A percentile compares a stretch with the other conserved stretches of the same genome.
phyloP scores from a whole-genome alignment of 2,888 invertebrate species.

The Diadegma fenestrale region DNA sequence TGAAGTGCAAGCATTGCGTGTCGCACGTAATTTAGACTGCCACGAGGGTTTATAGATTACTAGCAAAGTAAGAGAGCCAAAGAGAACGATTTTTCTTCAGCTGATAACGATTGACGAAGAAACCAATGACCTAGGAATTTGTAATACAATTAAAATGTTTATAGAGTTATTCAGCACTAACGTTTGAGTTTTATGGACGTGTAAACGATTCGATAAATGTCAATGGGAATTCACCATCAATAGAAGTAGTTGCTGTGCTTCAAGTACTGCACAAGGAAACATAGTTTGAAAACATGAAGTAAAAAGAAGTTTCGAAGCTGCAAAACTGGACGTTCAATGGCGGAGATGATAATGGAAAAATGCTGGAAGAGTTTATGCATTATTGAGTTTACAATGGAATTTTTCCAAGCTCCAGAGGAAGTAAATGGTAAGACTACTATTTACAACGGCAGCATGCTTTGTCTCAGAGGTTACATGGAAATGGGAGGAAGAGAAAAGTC shows the following conservation, averaged over 20 bases:
- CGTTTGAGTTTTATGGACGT: not conserved
- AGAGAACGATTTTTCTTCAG: not conserved
- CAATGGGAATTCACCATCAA: not conserved
- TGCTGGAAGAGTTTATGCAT: slow-evolving; percentile 35
- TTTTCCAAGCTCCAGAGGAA: slow-evolving; percentile 32
- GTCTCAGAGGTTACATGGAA: slow-evolving; percentile 13
- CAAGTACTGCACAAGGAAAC: slow-evolving; percentile 3
- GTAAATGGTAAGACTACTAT: slow-evolving; percentile 3
- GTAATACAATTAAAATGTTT: not conserved
- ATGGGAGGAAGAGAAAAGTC: slow-evolving; percentile 17
- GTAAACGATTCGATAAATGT: slow-evolving; percentile 5
- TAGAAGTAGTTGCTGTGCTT: not conserved
- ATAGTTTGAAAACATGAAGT: not conserved
- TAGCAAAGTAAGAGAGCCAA: not conserved
- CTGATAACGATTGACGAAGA: not conserved
- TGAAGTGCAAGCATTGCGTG: slow-evolving; percentile 28
- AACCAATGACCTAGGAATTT: not conserved
- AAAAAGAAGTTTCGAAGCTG: slow-evolving; percentile 9
- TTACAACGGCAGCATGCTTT: slow-evolving; percentile 26
- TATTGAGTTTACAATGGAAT: slow-evolving; percentile 53
- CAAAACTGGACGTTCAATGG: slow-evolving; percentile 32
- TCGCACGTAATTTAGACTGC: slow-evolving; percentile 55
- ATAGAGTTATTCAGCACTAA: not conserved
- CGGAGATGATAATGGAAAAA: not conserved
- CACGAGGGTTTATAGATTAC: not conserved